Evolutionary conservation across 2,797 vertebrate species (phyloP).

Genomic region (Urosaurus nigricauda): DNA sequence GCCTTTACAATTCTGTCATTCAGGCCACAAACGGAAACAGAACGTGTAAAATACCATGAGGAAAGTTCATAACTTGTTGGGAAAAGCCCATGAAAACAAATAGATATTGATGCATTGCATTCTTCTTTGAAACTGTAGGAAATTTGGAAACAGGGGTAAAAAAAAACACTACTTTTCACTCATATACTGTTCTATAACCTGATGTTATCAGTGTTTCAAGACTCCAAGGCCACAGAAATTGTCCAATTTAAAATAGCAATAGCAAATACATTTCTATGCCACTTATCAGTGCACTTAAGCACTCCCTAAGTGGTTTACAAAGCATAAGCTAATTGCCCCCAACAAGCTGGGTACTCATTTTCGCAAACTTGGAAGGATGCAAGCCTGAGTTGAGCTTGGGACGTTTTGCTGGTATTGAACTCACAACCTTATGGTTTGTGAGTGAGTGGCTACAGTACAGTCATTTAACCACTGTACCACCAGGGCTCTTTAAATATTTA

Average conservation of each 20-base stretch:
- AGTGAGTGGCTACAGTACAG: too few relatives aligned
- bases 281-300: too few relatives aligned
- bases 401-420: too few relatives aligned
- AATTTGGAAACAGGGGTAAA: background rate
- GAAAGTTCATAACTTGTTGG: background rate
- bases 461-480: too few relatives aligned
- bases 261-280: too few relatives aligned
- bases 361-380: too few relatives aligned
- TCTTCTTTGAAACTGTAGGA: background rate
- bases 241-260: background rate
- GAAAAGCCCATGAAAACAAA: background rate
- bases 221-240: background rate
- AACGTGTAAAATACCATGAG: background rate
- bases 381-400: too few relatives aligned
- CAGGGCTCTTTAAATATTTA: too few relatives aligned
- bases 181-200: background rate
- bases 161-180: background rate
- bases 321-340: too few relatives aligned
- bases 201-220: background rate
- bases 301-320: too few relatives aligned
- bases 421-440: too few relatives aligned
- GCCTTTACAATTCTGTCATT: background rate
- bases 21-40: slow-evolving; percentile 1
- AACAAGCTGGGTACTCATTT: too few relatives aligned
- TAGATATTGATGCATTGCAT: background rate